phyloP scores from a whole-genome alignment of 2,888 invertebrate genomes.

The Argynnis bischoffii region DNA sequence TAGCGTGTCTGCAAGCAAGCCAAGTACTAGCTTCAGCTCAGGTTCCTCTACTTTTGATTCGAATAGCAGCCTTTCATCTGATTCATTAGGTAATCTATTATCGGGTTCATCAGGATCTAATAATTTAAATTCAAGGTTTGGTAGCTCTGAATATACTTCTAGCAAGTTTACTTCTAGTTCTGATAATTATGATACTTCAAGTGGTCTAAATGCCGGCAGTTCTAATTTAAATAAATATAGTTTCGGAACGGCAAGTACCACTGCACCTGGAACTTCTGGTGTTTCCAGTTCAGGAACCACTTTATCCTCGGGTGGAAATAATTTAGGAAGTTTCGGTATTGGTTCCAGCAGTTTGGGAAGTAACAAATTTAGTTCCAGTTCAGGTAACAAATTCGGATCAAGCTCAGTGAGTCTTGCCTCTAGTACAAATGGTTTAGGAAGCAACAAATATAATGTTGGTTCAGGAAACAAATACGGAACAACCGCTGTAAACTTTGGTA shows the following conservation, averaged over 20 bases:
- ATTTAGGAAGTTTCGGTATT: conserved; percentile 13
- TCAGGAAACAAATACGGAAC: background rate
- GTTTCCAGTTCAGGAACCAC: background rate
- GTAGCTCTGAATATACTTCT: background rate
- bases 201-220: background rate
- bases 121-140: background rate
- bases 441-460: background rate
- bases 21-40: conserved; percentile 6
- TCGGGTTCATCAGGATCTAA: background rate
- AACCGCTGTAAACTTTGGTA: background rate
- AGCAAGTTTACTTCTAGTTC: too few species aligned
- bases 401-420: conserved; percentile 9
- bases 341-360: conserved; percentile 7
- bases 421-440: background rate
- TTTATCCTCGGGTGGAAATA: background rate
- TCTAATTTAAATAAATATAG: conserved; percentile 2
- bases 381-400: conserved; percentile 5
- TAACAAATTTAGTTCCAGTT: background rate
- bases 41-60: conserved; percentile 6
- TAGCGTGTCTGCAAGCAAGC: conserved; percentile 13
- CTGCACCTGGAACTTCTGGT: background rate
- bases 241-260: background rate
- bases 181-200: too few species aligned
- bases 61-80: conserved; percentile 14
- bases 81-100: background rate